Evolutionary conservation across 2,888 invertebrate species (phyloP).

Genomic region (Lasioglossum leucozonium): DNA sequence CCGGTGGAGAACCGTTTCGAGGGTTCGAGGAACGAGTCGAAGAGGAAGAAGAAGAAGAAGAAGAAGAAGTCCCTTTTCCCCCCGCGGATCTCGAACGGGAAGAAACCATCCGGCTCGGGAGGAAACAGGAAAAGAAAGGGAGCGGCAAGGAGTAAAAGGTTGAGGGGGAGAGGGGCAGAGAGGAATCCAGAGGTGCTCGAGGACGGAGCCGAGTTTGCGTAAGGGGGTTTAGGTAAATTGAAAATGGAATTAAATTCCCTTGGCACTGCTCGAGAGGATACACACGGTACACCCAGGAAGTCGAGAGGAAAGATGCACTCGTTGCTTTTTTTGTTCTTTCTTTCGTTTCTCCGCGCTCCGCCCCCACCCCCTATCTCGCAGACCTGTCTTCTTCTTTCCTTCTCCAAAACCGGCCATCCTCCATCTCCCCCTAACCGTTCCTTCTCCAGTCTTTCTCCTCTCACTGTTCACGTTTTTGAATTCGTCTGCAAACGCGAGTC

Average conservation of each 20-base stretch:
- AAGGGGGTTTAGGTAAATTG: constrained; percentile 79
- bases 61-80: constrained; percentile 36
- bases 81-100: constrained; percentile 30
- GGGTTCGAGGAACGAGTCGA: neutral
- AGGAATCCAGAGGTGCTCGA: constrained; percentile 63
- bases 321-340: constrained; percentile 26
- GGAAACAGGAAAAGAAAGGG: constrained; percentile 39
- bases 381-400: neutral
- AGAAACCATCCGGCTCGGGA: constrained; percentile 36
- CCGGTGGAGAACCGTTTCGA: neutral
- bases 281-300: constrained; percentile 64
- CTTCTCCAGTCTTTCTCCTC: neutral
- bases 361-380: neutral
- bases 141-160: constrained; percentile 26
- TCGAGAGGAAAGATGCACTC: constrained; percentile 67
- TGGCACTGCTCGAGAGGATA: constrained; percentile 69
- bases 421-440: neutral
- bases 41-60: neutral
- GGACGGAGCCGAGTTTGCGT: constrained; percentile 70
- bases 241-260: constrained; percentile 80
- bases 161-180: neutral
- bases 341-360: neutral
- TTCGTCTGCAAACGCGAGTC: constrained; percentile 55
- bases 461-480: constrained; percentile 48
- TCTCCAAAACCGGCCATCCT: neutral